phyloP scores from a whole-genome alignment of 2,888 invertebrate species.

The Parochlus steinenii region DNA sequence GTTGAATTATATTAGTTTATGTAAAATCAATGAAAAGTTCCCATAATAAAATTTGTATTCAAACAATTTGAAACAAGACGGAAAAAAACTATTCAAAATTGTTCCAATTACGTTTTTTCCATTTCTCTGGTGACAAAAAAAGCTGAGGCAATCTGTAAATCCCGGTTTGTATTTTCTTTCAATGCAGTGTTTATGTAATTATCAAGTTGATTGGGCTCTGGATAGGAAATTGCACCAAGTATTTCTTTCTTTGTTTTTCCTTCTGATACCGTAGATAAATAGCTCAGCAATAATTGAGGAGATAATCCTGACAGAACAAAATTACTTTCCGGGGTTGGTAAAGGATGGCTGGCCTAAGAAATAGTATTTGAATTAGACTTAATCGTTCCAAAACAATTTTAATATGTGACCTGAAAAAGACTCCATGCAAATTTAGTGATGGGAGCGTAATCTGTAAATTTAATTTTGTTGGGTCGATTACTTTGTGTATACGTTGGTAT shows the following conservation, averaged over 20 bases:
- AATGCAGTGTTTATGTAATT: background rate
- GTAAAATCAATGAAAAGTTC: background rate
- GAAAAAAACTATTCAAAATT: background rate
- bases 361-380: background rate
- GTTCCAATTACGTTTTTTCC: background rate
- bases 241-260: conserved; percentile 5
- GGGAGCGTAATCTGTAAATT: no score
- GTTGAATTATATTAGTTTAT: background rate
- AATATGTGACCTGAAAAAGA: conserved; percentile 1
- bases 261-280: background rate
- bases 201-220: background rate
- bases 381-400: background rate
- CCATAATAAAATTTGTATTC: no score
- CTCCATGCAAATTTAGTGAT: conserved; percentile 7
- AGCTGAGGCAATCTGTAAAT: conserved; percentile 8
- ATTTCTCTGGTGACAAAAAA: conserved; percentile 4
- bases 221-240: background rate
- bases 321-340: no score
- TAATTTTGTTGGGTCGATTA: no score
- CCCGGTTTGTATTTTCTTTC: background rate
- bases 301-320: conserved; percentile 5
- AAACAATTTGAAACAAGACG: no score
- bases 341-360: background rate
- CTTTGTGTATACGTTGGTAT: no score
- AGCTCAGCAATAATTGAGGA: conserved; percentile 9